These are phyloP conservation scores for Xylophagus ater DNA, from an alignment of 2,888 invertebrate genomes.

Conservation along the genomic window DNA sequence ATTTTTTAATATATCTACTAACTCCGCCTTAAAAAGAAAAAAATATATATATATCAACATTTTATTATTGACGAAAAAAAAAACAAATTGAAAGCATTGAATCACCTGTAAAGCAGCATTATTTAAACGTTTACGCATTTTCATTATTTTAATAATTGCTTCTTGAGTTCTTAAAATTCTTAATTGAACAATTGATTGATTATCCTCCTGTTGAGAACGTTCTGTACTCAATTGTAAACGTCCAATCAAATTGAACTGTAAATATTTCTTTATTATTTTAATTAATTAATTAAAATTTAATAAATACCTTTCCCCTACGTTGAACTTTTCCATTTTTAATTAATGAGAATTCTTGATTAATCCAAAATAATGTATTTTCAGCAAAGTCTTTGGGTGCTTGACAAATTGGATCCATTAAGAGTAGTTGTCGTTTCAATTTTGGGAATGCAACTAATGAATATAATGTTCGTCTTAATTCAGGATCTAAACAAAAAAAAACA, in stretches of 20 bases:
- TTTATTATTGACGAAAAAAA: neutral
- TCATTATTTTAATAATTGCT: conserved; percentile 97
- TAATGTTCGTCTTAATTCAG: conserved; percentile 85
- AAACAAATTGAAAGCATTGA: conserved; percentile 1
- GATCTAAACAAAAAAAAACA: conserved; percentile 42
- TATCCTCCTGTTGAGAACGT: conserved; percentile 91
- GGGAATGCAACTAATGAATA: conserved; percentile 96
- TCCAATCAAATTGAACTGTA: conserved; percentile 81
- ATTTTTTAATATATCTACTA: conserved; percentile 95
- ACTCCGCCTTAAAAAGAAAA: conserved; percentile 57
- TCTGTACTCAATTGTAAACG: conserved; percentile 91
- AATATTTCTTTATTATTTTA: conserved; percentile 11
- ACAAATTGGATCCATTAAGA: conserved; percentile 70
- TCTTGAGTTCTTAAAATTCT: conserved; percentile 89
- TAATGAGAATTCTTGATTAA: conserved; percentile 92
- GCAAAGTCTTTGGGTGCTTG: conserved; percentile 86
- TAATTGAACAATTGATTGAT: conserved; percentile 95
- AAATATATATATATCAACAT: conserved; percentile 1
- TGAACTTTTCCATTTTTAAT: conserved; percentile 93
- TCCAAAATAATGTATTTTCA: conserved; percentile 88
- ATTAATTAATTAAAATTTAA: neutral
- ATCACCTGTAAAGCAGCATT: conserved; percentile 82
- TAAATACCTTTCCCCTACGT: conserved; percentile 69
- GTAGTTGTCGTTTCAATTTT: conserved; percentile 85
- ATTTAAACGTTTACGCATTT: conserved; percentile 90